phyloP scores from a whole-genome alignment of 92 coral and sea anemone species.

The Phenganax marumi region DNA sequence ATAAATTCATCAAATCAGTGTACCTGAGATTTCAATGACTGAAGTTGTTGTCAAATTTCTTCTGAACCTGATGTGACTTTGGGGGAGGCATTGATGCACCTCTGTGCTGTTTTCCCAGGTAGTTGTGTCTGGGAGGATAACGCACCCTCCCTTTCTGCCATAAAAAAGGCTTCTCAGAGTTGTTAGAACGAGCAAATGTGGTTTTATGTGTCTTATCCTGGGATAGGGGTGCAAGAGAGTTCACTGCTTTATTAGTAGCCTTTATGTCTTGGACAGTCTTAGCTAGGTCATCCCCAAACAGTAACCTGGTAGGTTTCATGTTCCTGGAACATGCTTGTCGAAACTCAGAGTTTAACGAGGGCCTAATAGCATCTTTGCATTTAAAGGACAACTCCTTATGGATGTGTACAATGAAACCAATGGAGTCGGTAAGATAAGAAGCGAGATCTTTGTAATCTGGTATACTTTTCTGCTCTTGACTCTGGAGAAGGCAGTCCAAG shows the following conservation, averaged over 20 bases:
- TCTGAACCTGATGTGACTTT: background rate
- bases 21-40: slow-evolving; percentile 11
- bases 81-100: background rate
- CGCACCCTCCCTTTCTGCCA: background rate
- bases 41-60: slow-evolving; percentile 6
- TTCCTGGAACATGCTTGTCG: slow-evolving; percentile 1
- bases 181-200: background rate
- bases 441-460: background rate
- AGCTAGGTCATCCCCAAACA: slow-evolving; percentile 10
- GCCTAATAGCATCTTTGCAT: background rate
- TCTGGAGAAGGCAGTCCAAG: background rate
- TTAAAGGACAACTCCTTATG: background rate
- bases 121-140: background rate
- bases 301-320: background rate
- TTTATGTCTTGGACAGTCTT: slow-evolving; percentile 13
- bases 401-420: background rate
- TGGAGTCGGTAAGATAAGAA: background rate
- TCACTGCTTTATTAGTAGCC: slow-evolving; percentile 2
- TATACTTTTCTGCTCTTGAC: background rate
- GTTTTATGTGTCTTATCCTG: background rate
- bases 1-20: background rate
- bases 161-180: slow-evolving; percentile 14
- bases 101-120: background rate
- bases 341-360: background rate
- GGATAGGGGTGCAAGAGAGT: background rate